These are phyloP conservation scores for Anas platyrhynchos DNA, from an alignment of 2,113 vertebrate species.

Conservation along the genomic window DNA sequence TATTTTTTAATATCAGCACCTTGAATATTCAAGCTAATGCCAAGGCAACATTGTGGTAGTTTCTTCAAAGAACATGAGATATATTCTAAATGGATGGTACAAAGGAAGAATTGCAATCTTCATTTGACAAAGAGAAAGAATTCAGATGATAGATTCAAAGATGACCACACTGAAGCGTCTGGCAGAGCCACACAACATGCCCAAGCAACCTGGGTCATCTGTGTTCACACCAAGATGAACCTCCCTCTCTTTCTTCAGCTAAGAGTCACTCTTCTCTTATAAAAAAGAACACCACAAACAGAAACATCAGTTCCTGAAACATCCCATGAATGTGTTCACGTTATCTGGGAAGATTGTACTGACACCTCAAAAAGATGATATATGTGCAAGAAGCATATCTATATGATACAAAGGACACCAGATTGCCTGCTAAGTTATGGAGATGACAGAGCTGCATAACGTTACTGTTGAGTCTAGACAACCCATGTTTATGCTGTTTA, in stretches of 20 bases:
- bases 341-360: background rate
- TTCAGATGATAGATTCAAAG: background rate
- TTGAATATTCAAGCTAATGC: background rate
- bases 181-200: rapidly evolving
- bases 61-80: background rate
- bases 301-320: background rate
- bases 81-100: rapidly evolving
- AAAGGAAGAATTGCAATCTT: background rate
- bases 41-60: rapidly evolving
- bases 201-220: background rate
- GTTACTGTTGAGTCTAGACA: background rate
- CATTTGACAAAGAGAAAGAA: background rate
- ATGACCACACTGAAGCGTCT: background rate
- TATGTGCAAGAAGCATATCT: background rate
- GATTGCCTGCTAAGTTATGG: background rate
- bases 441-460: background rate
- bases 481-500: background rate
- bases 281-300: background rate
- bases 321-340: background rate
- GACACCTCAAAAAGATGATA: background rate
- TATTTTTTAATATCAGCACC: background rate
- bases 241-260: background rate
- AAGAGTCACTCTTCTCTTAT: background rate
- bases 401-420: background rate
- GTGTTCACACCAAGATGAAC: rapidly evolving